phyloP scores from a whole-genome alignment of 2,797 vertebrate species.

The Pogoniulus pusillus region DNA sequence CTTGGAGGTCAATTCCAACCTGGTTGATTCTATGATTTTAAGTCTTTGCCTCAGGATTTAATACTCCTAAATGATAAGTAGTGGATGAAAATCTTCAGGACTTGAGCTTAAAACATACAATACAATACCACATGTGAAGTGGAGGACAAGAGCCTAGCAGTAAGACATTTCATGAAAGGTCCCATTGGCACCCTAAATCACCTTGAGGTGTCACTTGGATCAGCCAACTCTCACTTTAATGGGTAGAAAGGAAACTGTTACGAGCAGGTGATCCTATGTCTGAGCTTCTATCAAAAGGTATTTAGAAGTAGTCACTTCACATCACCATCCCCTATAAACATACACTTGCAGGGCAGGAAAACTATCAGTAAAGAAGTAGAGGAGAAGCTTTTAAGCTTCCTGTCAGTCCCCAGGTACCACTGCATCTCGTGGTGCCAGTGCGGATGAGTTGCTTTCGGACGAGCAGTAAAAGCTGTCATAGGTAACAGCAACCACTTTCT shows the following conservation, averaged over 20 bases:
- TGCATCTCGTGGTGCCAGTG: background rate
- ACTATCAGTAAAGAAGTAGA: background rate
- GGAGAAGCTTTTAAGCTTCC: background rate
- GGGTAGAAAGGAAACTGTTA: background rate
- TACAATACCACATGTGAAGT: background rate
- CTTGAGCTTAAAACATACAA: background rate
- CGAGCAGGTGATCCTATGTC: background rate
- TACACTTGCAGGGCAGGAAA: background rate
- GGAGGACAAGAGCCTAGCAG: background rate
- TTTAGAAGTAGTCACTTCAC: background rate
- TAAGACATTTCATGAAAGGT: background rate
- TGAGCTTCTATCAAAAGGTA: background rate
- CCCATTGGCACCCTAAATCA: background rate
- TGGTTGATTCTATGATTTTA: no score
- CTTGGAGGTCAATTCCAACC: no score
- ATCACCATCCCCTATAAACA: background rate
- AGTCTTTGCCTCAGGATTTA: background rate
- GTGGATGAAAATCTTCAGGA: background rate
- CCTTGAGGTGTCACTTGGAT: background rate
- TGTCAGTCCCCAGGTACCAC: background rate
- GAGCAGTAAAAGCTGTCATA: background rate
- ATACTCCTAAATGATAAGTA: background rate
- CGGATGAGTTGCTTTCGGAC: no score
- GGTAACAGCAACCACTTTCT: background rate
- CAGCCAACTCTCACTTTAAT: background rate